Conservation (phyloP, 2,113 vertebrate species). For the Heterochromis multidens region DNA sequence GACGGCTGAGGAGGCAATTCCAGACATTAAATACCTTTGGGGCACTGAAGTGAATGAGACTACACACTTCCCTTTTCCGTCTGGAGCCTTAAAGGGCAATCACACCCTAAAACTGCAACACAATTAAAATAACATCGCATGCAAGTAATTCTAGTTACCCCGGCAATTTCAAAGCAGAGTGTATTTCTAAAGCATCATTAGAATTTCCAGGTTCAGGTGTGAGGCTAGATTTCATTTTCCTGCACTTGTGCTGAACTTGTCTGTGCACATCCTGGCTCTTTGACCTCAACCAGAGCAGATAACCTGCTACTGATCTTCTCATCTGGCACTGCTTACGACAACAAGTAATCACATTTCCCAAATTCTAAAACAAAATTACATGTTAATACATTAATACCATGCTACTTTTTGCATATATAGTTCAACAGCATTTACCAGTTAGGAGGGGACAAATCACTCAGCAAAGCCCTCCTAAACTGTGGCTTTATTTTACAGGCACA, state of each 20-base stretch:
- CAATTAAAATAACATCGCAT: not conserved
- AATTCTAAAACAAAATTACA: not conserved
- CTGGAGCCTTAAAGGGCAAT: not conserved
- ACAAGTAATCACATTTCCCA: not conserved
- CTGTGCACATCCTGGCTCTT: not conserved
- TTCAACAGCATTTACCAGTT: too few relatives aligned
- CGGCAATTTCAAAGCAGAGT: not conserved
- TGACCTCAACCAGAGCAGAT: not conserved
- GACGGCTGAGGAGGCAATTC: constrained; percentile 4
- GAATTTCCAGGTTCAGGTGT: not conserved
- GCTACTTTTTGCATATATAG: not conserved
- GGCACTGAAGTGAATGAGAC: not conserved
- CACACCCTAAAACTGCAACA: not conserved
- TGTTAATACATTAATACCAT: not conserved
- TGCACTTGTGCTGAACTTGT: not conserved
- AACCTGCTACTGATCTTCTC: not conserved
- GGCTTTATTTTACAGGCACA: not conserved
- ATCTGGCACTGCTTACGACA: too few relatives aligned
- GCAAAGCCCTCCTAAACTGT: too few relatives aligned
- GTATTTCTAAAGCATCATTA: not conserved
- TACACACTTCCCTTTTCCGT: not conserved
- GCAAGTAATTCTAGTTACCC: not conserved
- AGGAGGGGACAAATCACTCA: too few relatives aligned
- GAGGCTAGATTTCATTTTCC: not conserved
- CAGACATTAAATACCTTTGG: constrained; percentile 32